phyloP scores from a whole-genome alignment of 1,140 invertebrate species.

The Rhynchophorus ferrugineus region DNA sequence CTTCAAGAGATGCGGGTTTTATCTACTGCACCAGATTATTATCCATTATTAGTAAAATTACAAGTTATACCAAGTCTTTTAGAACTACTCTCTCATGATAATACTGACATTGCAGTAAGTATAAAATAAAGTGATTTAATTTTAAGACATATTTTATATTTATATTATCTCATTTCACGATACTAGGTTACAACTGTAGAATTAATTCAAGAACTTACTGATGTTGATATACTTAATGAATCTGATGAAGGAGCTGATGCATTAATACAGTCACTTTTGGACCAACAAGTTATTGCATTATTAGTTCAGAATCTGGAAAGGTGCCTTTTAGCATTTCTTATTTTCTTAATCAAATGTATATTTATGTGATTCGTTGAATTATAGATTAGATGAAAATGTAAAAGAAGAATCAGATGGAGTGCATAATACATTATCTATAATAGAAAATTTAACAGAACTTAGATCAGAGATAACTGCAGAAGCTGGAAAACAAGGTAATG shows the following conservation, averaged over 20 bases:
- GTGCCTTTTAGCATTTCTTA: background rate
- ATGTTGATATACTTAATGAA: conserved; percentile 92
- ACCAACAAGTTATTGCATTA: conserved; percentile 85
- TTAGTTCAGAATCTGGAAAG: conserved; percentile 84
- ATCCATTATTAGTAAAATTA: conserved; percentile 84
- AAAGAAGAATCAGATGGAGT: conserved; percentile 96
- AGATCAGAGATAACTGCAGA: conserved; percentile 74
- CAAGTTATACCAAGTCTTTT: conserved; percentile 84
- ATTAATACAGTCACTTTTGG: conserved; percentile 70
- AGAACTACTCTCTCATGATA: conserved; percentile 92
- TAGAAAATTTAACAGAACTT: conserved; percentile 91
- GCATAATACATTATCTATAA: conserved; percentile 78
- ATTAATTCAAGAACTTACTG: conserved; percentile 79
- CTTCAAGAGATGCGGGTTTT: conserved; percentile 86
- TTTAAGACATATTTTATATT: conserved; percentile 1
- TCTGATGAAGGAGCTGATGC: conserved; percentile 73
- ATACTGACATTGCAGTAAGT: conserved; percentile 81
- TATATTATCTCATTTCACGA: background rate
- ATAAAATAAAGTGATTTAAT: conserved; percentile 1
- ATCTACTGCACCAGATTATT: conserved; percentile 92
- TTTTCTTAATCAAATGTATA: background rate
- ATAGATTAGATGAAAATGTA: conserved; percentile 81
- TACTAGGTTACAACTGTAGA: conserved; percentile 36
- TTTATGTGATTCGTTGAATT: background rate
- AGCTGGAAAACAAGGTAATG: conserved; percentile 67